A percentile compares a stretch with the other conserved stretches of the same genome.
Conservation (phyloP, 2,113 vertebrate species). For the Steatornis caripensis region DNA sequence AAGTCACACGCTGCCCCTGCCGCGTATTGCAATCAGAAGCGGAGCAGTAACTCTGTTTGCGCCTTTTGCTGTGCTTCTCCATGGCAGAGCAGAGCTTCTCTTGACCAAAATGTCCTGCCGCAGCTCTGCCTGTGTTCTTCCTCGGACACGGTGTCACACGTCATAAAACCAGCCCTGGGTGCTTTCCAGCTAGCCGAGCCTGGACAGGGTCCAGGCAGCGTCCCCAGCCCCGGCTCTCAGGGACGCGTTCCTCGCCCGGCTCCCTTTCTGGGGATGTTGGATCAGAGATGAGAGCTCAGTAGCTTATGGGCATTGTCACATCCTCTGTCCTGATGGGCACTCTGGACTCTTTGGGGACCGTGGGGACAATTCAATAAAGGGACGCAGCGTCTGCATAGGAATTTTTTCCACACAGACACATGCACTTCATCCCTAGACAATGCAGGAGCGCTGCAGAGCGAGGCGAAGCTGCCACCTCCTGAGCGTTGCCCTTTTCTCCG, state of each 20-base stretch:
- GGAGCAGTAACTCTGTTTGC: neutral
- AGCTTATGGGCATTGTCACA: neutral
- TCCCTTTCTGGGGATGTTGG: neutral
- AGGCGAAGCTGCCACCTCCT: neutral
- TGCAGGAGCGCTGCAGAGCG: neutral
- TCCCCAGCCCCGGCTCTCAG: neutral
- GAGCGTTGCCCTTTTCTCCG: neutral
- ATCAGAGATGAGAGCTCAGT: constrained; percentile 7
- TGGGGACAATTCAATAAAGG: constrained; percentile 20
- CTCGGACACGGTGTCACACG: neutral
- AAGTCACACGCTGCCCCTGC: accelerated
- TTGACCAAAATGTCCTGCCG: neutral
- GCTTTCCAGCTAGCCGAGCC: neutral
- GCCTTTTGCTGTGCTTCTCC: neutral
- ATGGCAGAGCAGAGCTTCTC: neutral
- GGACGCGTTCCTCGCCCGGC: neutral
- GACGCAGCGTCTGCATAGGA: neutral
- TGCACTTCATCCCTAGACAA: constrained; percentile 5
- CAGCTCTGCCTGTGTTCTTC: neutral
- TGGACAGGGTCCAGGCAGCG: neutral
- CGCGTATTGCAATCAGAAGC: neutral
- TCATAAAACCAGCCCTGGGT: neutral
- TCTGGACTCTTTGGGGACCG: neutral
- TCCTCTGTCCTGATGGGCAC: neutral
- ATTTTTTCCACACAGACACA: constrained; percentile 35